Conservation (phyloP, 23 tunicate species). For the Oikopleura albicans region DNA sequence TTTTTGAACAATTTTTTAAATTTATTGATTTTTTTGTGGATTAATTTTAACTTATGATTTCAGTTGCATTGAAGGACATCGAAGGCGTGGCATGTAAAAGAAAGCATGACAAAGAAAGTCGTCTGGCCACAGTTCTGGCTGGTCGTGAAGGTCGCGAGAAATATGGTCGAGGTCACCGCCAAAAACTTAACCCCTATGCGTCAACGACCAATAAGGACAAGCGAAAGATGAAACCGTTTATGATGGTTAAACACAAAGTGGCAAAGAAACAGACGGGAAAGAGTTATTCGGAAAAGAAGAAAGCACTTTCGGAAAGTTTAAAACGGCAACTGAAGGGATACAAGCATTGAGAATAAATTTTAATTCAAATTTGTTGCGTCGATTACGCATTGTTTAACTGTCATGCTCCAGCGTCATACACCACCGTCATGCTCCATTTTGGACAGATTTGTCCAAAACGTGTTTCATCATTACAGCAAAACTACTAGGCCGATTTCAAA, state of each 20-base stretch:
- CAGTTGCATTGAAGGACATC: constrained; percentile 42
- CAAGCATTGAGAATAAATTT: constrained; percentile 29
- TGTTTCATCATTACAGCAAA: too few relatives aligned
- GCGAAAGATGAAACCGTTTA: constrained; percentile 57
- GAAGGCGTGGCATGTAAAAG: constrained; percentile 36
- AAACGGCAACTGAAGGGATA: constrained; percentile 40
- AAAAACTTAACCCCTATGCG: neutral
- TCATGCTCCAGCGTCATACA: too few relatives aligned
- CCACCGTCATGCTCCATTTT: too few relatives aligned
- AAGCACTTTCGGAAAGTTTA: constrained; percentile 39
- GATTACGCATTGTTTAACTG: too few relatives aligned
- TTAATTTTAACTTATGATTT: too few relatives aligned
- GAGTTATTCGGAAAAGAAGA: constrained; percentile 63
- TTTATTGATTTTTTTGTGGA: too few relatives aligned
- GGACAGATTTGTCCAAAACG: too few relatives aligned
- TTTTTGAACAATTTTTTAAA: too few relatives aligned
- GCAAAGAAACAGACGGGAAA: constrained; percentile 42
- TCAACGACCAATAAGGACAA: constrained; percentile 32
- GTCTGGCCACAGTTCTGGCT: constrained; percentile 53
- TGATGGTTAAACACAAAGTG: constrained; percentile 87
- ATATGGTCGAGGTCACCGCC: constrained; percentile 26
- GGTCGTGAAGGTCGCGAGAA: constrained; percentile 55
- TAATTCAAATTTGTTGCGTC: too few relatives aligned
- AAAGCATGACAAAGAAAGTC: constrained; percentile 46
- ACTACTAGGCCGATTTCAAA: too few relatives aligned